Percentiles rank a stretch among this genome's conserved stretches.
Evolutionary conservation across 2,888 invertebrate genomes (phyloP).

Genomic region (Scelioninae gen. 1): DNA sequence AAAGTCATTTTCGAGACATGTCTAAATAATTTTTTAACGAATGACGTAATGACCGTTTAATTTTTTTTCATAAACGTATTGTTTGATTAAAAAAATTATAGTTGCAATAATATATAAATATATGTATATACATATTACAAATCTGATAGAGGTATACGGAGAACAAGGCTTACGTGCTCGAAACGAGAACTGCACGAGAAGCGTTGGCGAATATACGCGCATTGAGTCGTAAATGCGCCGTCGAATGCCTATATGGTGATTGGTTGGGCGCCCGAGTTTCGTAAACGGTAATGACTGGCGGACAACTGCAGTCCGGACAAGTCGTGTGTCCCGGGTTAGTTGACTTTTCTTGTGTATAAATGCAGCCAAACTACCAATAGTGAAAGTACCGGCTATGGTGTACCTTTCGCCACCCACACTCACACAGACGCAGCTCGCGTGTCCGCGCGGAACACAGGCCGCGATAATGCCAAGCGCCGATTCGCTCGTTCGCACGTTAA

Average conservation of each 20-base stretch:
- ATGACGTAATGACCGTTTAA: too few relatives aligned
- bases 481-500: constrained; percentile 68
- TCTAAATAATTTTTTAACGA: too few relatives aligned
- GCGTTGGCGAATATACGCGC: constrained; percentile 60
- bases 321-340: constrained; percentile 63
- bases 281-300: constrained; percentile 69
- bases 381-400: constrained; percentile 68
- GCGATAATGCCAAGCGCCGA: constrained; percentile 46
- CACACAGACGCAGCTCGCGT: constrained; percentile 54
- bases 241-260: constrained; percentile 68
- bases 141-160: too few relatives aligned
- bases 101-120: too few relatives aligned
- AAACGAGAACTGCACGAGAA: constrained; percentile 12
- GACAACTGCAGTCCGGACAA: constrained; percentile 60
- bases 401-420: constrained; percentile 71
- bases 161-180: constrained; percentile 8
- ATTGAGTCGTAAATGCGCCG: constrained; percentile 51
- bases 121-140: too few relatives aligned
- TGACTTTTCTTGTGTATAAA: constrained; percentile 69
- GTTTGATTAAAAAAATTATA: too few relatives aligned
- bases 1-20: too few relatives aligned
- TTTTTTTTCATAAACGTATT: too few relatives aligned
- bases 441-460: constrained; percentile 26
- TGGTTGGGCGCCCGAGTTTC: constrained; percentile 67
- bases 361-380: constrained; percentile 67